Conservation (phyloP, 1,140 invertebrate genomes). For the Eueides isabella region DNA sequence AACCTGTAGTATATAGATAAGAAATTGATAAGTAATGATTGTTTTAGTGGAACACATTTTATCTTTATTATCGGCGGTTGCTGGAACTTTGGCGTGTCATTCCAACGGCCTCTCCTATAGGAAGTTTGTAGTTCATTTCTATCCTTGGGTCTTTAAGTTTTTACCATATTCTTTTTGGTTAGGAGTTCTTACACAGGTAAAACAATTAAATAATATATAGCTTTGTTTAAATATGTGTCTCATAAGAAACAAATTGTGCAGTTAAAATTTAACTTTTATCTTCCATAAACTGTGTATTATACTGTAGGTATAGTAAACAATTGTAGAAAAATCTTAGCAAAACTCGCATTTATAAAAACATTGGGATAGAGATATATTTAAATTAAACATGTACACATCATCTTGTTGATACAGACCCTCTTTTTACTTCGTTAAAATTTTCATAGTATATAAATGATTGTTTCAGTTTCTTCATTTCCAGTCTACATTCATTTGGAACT, state of each 20-base stretch:
- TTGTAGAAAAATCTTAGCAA: no score
- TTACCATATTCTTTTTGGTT: conserved; percentile 57
- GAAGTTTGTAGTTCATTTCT: conserved; percentile 61
- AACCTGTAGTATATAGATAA: background rate
- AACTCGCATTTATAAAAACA: no score
- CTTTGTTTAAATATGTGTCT: no score
- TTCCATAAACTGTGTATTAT: no score
- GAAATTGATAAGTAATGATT: background rate
- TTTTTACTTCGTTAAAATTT: no score
- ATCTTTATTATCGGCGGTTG: conserved; percentile 60
- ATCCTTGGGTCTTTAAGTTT: conserved; percentile 67
- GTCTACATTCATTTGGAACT: conserved; percentile 85
- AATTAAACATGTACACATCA: no score
- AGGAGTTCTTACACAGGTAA: conserved; percentile 63
- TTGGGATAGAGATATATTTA: no score
- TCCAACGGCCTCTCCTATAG: conserved; percentile 47
- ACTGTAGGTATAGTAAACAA: no score
- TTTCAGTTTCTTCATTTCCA: conserved; percentile 83
- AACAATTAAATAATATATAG: background rate
- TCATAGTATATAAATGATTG: background rate
- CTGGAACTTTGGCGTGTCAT: conserved; percentile 50
- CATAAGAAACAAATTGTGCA: no score
- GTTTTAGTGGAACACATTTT: conserved; percentile 69
- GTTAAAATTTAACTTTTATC: no score
- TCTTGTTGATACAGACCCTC: no score